phyloP scores from a whole-genome alignment of 2,888 invertebrate genomes.

The Ganaspis brasiliensis region DNA sequence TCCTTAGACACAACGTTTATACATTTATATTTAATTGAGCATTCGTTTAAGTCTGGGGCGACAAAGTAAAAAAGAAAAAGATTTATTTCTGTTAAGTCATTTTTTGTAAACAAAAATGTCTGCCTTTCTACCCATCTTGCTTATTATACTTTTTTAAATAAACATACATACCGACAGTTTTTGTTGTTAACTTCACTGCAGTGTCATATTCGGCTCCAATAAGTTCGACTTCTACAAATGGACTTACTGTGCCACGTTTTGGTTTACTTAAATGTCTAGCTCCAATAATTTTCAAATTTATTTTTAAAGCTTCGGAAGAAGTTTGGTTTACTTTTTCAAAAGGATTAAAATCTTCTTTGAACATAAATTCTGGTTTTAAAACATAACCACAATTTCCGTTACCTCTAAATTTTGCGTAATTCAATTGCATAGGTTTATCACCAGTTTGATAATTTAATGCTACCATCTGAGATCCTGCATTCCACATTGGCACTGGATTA shows the following conservation, averaged over 20 bases:
- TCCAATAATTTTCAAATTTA: conserved; percentile 91
- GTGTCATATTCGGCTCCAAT: conserved; percentile 93
- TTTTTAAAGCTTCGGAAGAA: conserved; percentile 84
- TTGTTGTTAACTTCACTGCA: conserved; percentile 92
- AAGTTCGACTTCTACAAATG: conserved; percentile 95
- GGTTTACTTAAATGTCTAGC: conserved; percentile 94
- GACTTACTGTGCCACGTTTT: conserved; percentile 92
- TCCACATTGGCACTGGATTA: conserved; percentile 97
- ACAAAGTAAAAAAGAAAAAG: no score
- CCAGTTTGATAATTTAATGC: conserved; percentile 98
- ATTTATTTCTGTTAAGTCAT: no score
- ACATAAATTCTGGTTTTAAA: conserved; percentile 95
- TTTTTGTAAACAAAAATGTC: no score
- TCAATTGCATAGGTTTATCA: conserved; percentile 97
- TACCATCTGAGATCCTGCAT: conserved; percentile 97
- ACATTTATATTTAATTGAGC: no score
- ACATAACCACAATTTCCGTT: conserved; percentile 97
- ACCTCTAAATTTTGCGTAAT: conserved; percentile 94
- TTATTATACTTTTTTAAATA: no score
- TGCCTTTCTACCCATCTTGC: no score
- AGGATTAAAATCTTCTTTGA: conserved; percentile 89
- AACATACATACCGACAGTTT: conserved; percentile 88
- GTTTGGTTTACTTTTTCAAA: conserved; percentile 85
- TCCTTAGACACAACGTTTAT: no score
- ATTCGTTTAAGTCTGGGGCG: no score